A percentile compares a stretch with the other conserved stretches of the same genome.
phyloP scores from a whole-genome alignment of 2,797 vertebrate genomes.

The Oryzias sinensis region DNA sequence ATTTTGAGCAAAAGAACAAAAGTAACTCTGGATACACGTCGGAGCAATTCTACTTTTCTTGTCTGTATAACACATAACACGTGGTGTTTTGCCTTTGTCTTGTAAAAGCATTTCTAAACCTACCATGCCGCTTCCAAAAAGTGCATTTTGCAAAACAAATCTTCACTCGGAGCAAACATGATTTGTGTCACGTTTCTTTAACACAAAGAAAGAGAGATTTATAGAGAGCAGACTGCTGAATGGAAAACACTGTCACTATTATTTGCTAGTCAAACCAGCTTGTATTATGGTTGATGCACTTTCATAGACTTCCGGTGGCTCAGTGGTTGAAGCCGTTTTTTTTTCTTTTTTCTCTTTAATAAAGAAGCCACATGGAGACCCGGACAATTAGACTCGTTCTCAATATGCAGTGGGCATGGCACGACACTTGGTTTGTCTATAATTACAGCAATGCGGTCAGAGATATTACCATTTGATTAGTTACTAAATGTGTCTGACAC shows the following conservation, averaged over 20 bases:
- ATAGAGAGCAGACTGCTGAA: slow-evolving; percentile 15
- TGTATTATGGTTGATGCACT: slow-evolving; percentile 61
- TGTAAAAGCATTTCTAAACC: background rate
- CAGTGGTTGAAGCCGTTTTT: slow-evolving; percentile 41
- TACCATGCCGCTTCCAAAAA: background rate
- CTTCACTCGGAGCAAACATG: background rate
- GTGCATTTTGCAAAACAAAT: background rate
- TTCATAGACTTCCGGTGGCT: slow-evolving; percentile 54
- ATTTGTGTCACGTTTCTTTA: slow-evolving; percentile 11
- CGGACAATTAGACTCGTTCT: slow-evolving; percentile 27
- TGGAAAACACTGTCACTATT: slow-evolving; percentile 35
- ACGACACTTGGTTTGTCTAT: slow-evolving; percentile 15
- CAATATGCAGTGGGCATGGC: slow-evolving; percentile 19
- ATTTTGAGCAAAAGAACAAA: slow-evolving; percentile 15
- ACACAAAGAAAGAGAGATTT: slow-evolving; percentile 11
- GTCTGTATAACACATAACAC: slow-evolving; percentile 14
- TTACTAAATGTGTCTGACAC: slow-evolving; percentile 8
- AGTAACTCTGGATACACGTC: too few relatives aligned
- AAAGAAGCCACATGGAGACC: slow-evolving; percentile 35
- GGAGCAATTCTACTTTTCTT: background rate
- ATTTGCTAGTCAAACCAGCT: slow-evolving; percentile 48
- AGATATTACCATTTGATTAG: background rate
- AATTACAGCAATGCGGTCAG: slow-evolving; percentile 21
- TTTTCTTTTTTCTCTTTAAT: slow-evolving; percentile 5
- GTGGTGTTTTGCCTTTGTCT: background rate